phyloP scores from a whole-genome alignment of 2,888 invertebrate species.

The Drosophila percnosoma region DNA sequence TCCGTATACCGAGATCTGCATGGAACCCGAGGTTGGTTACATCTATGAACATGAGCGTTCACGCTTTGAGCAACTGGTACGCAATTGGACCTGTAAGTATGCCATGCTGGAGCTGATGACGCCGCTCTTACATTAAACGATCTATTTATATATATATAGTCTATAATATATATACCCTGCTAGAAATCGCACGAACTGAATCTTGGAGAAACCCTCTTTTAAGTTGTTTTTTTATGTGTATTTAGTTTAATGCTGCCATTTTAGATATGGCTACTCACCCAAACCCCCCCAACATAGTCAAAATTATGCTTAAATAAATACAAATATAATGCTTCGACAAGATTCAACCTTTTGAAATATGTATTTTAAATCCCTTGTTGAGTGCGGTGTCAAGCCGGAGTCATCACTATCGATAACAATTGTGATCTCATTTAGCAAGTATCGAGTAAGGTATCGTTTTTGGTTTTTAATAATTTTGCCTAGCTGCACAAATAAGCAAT shows the following conservation, averaged over 20 bases:
- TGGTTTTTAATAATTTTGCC: slow-evolving; percentile 53
- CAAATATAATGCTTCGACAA: slow-evolving; percentile 49
- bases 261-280: slow-evolving; percentile 39
- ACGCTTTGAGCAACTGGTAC: slow-evolving; percentile 92
- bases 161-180: slow-evolving; percentile 9
- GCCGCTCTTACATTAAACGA: slow-evolving; percentile 48
- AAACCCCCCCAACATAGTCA: slow-evolving; percentile 59
- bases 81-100: slow-evolving; percentile 95
- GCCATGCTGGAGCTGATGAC: slow-evolving; percentile 92
- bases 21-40: slow-evolving; percentile 94
- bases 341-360: neutral
- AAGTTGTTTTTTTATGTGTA: slow-evolving; percentile 62
- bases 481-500: slow-evolving; percentile 70
- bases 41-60: slow-evolving; percentile 90
- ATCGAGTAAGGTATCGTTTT: slow-evolving; percentile 25
- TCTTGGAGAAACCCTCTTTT: slow-evolving; percentile 53
- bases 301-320: slow-evolving; percentile 61
- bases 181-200: slow-evolving; percentile 58
- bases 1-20: slow-evolving; percentile 94
- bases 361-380: slow-evolving; percentile 1
- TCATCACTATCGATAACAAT: slow-evolving; percentile 17
- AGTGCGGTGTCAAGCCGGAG: neutral
- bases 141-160: neutral
- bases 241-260: slow-evolving; percentile 76
- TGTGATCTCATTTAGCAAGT: slow-evolving; percentile 18